Base-by-base conservation (phyloP, 1,140 invertebrate genomes). In the Listronotus bonariensis region DNA sequence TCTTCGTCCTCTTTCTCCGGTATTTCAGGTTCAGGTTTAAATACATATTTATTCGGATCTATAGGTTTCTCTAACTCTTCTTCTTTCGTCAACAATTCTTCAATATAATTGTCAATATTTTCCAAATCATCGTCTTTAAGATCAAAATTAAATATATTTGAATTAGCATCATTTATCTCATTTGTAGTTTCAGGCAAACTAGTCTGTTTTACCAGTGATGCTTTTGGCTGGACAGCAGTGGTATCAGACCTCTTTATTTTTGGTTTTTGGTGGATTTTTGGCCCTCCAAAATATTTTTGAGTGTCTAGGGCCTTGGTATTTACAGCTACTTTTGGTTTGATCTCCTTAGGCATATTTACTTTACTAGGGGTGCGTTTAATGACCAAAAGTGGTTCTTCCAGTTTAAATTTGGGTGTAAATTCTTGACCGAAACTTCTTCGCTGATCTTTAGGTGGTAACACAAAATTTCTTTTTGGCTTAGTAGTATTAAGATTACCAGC, bases 311-410 rank as follows among this genome's bases (percentile, higher is more conserved):
- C 42, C 38, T 72, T 72, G 10, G 72, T 72, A 46, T 68, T 73
- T 6, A 78, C 63, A 0, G 74, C 72, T 6, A 78, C 74, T 70
- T 76, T 76, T 10, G 77, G 77, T 67, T 79, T 79, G 11, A 75
- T 61, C 64, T 78, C 77, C 63, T 72, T 69, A 0, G 77, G 76
- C 40, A 79, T 32, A 58, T 72, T 74, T 17, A 79, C 70, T 71
- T 79, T 79, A 60, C 76, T 79, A 0, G 77, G 77, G 3, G 77
- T 78, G 18, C 77, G 68, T 69, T 75, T 79, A n/a, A 79, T 79
- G 9, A 79, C 72, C 10, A 79, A 63, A 14, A 78, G 61, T 14
- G 77, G 77, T 68, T 77, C 71, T 3, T 69, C 68, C 43, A 76
- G 67, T 63, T 74, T 63, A 54, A 69, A 69, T 34, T 71, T 66